Evolutionary conservation across 2,113 vertebrate genomes (phyloP).

Genomic region (Bambusicola thoracicus): DNA sequence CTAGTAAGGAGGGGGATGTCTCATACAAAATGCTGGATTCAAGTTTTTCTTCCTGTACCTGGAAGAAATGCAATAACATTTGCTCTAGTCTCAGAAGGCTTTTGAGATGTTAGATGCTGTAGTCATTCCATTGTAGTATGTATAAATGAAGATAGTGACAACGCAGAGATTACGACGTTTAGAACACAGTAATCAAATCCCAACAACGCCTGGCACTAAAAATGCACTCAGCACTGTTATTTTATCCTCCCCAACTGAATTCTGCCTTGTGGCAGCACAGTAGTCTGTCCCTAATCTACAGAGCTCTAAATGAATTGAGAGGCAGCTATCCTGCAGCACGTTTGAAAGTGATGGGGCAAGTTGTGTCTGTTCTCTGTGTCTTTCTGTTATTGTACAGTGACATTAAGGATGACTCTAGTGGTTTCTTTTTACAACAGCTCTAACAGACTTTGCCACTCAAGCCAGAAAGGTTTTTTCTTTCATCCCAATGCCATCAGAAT

Average conservation of each 20-base stretch:
- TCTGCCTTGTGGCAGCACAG: not conserved
- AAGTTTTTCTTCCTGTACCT: not conserved
- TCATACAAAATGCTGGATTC: not conserved
- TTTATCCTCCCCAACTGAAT: not conserved
- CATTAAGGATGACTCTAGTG: not conserved
- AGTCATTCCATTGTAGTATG: rapidly evolving
- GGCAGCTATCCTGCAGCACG: not conserved
- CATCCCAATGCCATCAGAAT: not conserved
- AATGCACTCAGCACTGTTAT: rapidly evolving
- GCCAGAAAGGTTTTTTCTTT: not conserved
- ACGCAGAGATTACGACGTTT: not conserved
- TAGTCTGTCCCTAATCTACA: not conserved
- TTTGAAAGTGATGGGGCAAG: not conserved
- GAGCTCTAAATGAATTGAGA: not conserved
- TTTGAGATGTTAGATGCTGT: not conserved
- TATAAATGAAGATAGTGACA: not conserved
- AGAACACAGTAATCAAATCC: not conserved
- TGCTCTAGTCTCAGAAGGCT: not conserved
- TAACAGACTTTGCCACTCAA: not conserved
- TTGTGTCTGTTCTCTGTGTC: not conserved
- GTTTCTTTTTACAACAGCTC: not conserved
- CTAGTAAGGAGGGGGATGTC: not conserved
- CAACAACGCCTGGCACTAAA: not conserved
- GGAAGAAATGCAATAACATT: not conserved
- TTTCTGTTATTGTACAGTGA: not conserved